These are phyloP conservation scores for Scalopus aquaticus DNA, from an alignment of 2,113 vertebrate genomes.

Conservation along the genomic window DNA sequence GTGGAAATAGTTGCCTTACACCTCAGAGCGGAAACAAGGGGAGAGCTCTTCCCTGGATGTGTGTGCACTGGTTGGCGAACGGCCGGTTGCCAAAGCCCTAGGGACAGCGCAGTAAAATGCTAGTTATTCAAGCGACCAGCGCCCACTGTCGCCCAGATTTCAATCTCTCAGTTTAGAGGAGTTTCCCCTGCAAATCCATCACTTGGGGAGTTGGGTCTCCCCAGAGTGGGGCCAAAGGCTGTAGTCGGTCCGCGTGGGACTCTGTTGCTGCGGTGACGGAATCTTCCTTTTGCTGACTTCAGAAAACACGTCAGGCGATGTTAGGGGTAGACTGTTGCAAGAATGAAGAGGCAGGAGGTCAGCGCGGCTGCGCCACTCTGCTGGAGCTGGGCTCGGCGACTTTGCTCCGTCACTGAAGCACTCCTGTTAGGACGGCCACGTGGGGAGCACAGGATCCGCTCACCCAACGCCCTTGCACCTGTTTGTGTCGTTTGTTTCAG, in stretches of 20 bases:
- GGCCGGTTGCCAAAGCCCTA: constrained; percentile 63
- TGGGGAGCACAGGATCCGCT: background rate
- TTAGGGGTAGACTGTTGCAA: constrained; percentile 31
- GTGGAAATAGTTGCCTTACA: background rate
- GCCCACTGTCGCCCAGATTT: constrained; percentile 35
- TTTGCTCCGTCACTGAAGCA: too few species aligned
- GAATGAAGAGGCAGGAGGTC: background rate
- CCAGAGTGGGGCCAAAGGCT: background rate
- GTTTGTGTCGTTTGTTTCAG: background rate
- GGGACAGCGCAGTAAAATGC: constrained; percentile 69
- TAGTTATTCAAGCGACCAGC: constrained; percentile 63
- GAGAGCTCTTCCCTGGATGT: constrained; percentile 43
- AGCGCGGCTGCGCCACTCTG: background rate
- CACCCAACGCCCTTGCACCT: background rate
- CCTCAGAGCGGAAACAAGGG: constrained; percentile 45
- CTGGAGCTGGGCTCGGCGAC: too few species aligned
- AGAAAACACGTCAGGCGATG: constrained; percentile 1
- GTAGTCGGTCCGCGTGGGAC: background rate
- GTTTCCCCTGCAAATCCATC: background rate
- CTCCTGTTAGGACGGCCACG: background rate
- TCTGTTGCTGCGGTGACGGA: background rate
- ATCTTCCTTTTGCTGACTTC: constrained; percentile 47
- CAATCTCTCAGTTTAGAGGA: constrained; percentile 43
- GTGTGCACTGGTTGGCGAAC: background rate
- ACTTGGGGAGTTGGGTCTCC: too few species aligned